phyloP scores from a whole-genome alignment of 2,797 vertebrate species.

The Anas bernieri region DNA sequence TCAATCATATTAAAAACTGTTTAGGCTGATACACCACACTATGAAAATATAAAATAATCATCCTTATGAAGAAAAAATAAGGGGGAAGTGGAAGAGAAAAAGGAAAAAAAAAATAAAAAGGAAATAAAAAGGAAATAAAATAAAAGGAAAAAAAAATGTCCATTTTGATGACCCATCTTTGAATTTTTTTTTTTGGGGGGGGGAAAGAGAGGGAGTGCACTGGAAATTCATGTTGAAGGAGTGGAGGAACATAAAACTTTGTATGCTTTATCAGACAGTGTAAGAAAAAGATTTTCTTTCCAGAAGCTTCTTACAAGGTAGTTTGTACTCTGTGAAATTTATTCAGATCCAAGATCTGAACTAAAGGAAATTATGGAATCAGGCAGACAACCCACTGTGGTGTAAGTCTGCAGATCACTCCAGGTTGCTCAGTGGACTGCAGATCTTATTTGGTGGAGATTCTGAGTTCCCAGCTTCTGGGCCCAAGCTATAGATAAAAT shows the following conservation, averaged over 20 bases:
- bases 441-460: neutral
- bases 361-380: neutral
- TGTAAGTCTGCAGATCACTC: neutral
- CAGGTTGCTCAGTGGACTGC: neutral
- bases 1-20: neutral
- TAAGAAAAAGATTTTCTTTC: neutral
- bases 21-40: neutral
- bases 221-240: neutral
- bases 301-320: neutral
- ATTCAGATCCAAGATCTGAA: neutral
- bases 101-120: too few relatives aligned
- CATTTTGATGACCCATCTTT: neutral
- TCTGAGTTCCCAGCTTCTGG: neutral
- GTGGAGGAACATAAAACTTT: neutral
- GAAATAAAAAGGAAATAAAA: too few relatives aligned
- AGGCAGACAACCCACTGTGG: neutral
- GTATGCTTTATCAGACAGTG: neutral
- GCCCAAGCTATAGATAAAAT: neutral
- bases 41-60: neutral
- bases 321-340: neutral
- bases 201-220: neutral
- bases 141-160: neutral
- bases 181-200: neutral
- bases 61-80: neutral
- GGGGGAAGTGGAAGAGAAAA: too few relatives aligned